Percentiles rank a stretch among this genome's conserved stretches.
phyloP scores from a whole-genome alignment of 2,113 vertebrate genomes.

The Brachirus orientalis region DNA sequence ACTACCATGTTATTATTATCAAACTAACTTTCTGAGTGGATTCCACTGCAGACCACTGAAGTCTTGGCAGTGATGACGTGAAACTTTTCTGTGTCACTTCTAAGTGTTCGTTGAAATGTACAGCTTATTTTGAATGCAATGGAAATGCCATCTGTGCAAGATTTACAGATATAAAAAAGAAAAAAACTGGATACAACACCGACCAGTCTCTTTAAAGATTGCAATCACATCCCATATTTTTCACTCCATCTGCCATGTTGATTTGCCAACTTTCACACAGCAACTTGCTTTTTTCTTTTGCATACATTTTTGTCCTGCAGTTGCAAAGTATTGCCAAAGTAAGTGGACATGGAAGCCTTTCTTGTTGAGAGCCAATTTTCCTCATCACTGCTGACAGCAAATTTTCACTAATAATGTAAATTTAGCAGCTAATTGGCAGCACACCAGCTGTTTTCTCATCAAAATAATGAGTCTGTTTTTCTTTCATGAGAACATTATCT shows the following conservation, averaged over 20 bases:
- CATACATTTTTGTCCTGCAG: constrained; percentile 2
- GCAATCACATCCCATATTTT: constrained; percentile 47
- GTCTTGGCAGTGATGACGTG: constrained; percentile 29
- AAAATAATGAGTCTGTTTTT: constrained; percentile 78
- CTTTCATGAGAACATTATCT: constrained; percentile 62
- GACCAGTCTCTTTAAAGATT: constrained; percentile 62
- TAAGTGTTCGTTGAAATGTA: constrained; percentile 43
- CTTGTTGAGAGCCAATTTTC: constrained; percentile 45
- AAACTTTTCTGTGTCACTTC: constrained; percentile 37
- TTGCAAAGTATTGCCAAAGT: constrained; percentile 12
- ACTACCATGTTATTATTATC: constrained; percentile 53
- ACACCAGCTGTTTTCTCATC: constrained; percentile 81
- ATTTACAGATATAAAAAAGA: constrained; percentile 61
- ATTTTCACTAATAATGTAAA: constrained; percentile 79
- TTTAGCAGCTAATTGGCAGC: constrained; percentile 76
- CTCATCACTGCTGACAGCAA: constrained; percentile 66
- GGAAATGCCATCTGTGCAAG: constrained; percentile 69
- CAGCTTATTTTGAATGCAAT: constrained; percentile 50
- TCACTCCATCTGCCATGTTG: constrained; percentile 56
- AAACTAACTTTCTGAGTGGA: constrained; percentile 50
- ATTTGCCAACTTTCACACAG: constrained; percentile 46
- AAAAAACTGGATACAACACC: constrained; percentile 42
- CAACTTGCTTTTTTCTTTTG: constrained; percentile 7
- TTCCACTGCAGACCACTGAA: not conserved
- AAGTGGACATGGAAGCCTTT: constrained; percentile 39